Evolutionary conservation across 2,113 vertebrate genomes (phyloP).

Genomic region (Mellivora capensis): DNA sequence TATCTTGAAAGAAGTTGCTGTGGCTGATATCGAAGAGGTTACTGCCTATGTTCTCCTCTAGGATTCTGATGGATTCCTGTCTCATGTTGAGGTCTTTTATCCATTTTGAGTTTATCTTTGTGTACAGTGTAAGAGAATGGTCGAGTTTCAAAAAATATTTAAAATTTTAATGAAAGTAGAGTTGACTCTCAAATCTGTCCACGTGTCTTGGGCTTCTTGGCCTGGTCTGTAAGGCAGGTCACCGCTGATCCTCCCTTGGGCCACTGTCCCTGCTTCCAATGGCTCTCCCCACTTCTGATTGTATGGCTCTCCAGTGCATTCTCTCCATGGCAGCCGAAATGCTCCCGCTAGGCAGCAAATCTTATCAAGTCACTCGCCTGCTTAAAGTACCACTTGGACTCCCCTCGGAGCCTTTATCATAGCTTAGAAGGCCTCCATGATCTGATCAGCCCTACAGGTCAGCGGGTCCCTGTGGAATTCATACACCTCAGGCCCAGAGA

Average conservation of each 20-base stretch:
- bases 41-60: no score
- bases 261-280: not conserved
- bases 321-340: not conserved
- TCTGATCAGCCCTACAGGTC: not conserved
- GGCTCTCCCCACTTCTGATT: not conserved
- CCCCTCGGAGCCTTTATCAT: not conserved
- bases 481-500: not conserved
- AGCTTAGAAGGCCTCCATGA: not conserved
- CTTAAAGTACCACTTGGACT: not conserved
- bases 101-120: no score
- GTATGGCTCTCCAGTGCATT: not conserved
- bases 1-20: no score
- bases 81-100: no score
- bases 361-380: not conserved
- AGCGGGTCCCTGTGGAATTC: not conserved
- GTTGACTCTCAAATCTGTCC: not conserved
- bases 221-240: not conserved
- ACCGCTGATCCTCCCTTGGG: not conserved
- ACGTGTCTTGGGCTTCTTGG: not conserved
- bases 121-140: no score
- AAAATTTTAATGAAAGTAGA: not conserved
- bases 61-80: no score
- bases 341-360: not conserved
- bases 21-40: no score
- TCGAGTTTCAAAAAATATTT: no score